Evolutionary conservation across 2,113 vertebrate species (phyloP).

Genomic region (Boulengeromyrus knoepffleri): DNA sequence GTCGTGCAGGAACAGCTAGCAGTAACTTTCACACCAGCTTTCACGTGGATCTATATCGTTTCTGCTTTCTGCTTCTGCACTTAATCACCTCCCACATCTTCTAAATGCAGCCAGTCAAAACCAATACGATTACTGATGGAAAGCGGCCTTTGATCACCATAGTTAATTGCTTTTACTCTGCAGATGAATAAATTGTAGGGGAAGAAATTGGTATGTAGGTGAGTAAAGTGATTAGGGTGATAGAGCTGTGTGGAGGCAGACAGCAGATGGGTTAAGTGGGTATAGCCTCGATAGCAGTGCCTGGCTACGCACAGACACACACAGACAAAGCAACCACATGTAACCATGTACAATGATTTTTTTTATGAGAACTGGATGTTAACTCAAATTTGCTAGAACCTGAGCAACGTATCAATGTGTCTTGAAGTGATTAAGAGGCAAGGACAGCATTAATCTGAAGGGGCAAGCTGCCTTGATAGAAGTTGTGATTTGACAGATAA

Average conservation of each 20-base stretch:
- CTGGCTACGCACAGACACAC: not conserved
- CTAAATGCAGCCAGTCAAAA: not conserved
- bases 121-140: not conserved
- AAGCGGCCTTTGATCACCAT: not conserved
- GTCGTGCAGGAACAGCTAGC: not conserved
- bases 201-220: not conserved
- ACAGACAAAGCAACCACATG: not conserved
- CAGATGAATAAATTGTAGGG: not conserved
- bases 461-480: not conserved
- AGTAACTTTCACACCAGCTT: not conserved
- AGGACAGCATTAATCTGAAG: slow-evolving; percentile 1
- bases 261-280: not conserved
- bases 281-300: not conserved
- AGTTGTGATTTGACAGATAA: not conserved
- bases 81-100: not conserved
- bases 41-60: not conserved
- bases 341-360: slow-evolving; percentile 19
- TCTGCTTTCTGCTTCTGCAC: not conserved
- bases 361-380: not conserved
- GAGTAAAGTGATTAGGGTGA: not conserved
- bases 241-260: slow-evolving; percentile 4
- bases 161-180: not conserved
- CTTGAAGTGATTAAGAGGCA: slow-evolving; percentile 19
- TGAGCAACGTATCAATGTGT: slow-evolving; percentile 15
- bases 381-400: slow-evolving; percentile 12